Conservation (phyloP, 1,140 invertebrate genomes). For the Trichoplusia ni region DNA sequence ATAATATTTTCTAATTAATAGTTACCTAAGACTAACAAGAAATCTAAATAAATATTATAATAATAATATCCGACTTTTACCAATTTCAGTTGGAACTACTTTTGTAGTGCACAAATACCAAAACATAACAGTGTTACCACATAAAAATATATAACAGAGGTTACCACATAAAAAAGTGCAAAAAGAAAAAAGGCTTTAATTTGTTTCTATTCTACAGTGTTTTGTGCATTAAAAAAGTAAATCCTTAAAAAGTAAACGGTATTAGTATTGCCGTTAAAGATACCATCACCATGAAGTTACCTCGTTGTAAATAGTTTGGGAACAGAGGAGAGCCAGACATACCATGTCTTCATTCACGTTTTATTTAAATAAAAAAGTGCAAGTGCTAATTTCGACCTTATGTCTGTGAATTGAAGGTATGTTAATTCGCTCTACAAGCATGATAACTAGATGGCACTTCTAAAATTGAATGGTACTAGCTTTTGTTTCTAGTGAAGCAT, state of each 20-base stretch:
- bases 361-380: slow-evolving; percentile 33
- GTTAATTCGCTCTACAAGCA: slow-evolving; percentile 76
- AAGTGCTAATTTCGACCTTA: slow-evolving; percentile 49
- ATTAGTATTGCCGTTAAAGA: not conserved
- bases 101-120: slow-evolving; percentile 2
- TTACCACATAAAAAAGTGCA: not conserved
- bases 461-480: slow-evolving; percentile 42
- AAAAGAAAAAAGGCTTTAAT: not conserved
- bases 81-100: not conserved
- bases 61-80: not conserved
- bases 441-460: slow-evolving; percentile 61
- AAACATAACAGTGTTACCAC: not conserved
- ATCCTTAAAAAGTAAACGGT: not conserved
- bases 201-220: too few relatives aligned
- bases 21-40: too few relatives aligned
- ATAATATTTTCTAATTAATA: too few relatives aligned
- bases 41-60: too few relatives aligned
- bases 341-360: slow-evolving; percentile 75
- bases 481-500: slow-evolving; percentile 37
- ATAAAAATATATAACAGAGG: not conserved
- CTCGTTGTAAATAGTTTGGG: not conserved
- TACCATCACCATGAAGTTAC: slow-evolving; percentile 1
- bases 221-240: slow-evolving; percentile 13
- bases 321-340: slow-evolving; percentile 74
- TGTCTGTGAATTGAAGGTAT: slow-evolving; percentile 75